phyloP scores from a whole-genome alignment of 2,797 vertebrate species.

The Apogon hyalosoma region DNA sequence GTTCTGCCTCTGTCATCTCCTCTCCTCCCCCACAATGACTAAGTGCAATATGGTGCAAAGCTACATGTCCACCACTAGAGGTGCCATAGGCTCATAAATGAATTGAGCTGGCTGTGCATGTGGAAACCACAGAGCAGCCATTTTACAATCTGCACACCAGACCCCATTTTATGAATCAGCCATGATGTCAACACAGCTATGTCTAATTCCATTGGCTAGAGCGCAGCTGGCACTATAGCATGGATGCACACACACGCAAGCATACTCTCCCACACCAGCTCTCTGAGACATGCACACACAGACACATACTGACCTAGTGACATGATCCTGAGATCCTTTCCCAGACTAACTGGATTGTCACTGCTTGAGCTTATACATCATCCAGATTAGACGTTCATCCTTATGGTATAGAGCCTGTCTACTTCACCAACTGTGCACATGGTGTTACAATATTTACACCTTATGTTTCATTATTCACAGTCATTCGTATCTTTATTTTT shows the following conservation, averaged over 20 bases:
- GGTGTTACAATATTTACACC: background rate
- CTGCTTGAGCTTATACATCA: constrained; percentile 36
- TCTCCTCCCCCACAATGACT: constrained; percentile 75
- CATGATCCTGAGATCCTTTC: constrained; percentile 45
- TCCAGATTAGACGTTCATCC: constrained; percentile 26
- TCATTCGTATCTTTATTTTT: background rate
- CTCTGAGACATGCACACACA: constrained; percentile 20
- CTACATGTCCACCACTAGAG: constrained; percentile 62
- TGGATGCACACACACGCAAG: constrained; percentile 26
- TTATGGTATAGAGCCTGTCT: constrained; percentile 2
- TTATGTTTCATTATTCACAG: background rate
- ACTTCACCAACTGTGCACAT: background rate
- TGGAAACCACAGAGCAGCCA: constrained; percentile 79
- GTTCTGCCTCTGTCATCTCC: constrained; percentile 56
- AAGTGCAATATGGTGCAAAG: constrained; percentile 50
- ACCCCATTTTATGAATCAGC: constrained; percentile 93
- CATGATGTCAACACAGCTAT: constrained; percentile 68
- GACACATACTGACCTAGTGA: constrained; percentile 69
- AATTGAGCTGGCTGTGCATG: constrained; percentile 44
- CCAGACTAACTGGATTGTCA: constrained; percentile 52
- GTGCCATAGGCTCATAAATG: constrained; percentile 79
- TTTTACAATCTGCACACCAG: constrained; percentile 82
- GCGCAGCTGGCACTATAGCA: constrained; percentile 42
- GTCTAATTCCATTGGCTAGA: constrained; percentile 71
- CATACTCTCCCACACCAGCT: constrained; percentile 13